Percentiles rank a stretch among this genome's conserved stretches.
These are phyloP conservation scores for Xiphophorus maculatus DNA, from an alignment of 2,113 vertebrate species.

Conservation along the genomic window DNA sequence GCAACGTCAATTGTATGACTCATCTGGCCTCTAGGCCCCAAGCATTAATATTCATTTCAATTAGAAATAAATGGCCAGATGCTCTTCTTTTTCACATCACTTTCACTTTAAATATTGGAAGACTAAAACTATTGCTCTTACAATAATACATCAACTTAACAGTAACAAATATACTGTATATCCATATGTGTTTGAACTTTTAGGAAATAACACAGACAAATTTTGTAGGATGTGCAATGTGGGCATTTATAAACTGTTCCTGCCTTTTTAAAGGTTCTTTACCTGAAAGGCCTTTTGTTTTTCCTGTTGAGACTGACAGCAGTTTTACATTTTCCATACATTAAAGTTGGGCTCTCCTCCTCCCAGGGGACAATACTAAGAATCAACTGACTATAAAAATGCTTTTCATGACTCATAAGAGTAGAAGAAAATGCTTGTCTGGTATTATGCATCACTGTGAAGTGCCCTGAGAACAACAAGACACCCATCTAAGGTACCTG, in stretches of 20 bases:
- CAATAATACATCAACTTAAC: slow-evolving; percentile 4
- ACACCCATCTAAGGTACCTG: slow-evolving; percentile 14
- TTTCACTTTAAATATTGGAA: neutral
- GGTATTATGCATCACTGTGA: slow-evolving; percentile 8
- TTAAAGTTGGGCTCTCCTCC: slow-evolving; percentile 1
- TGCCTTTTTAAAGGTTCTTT: neutral
- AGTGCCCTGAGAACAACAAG: slow-evolving; percentile 5
- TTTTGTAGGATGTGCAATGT: slow-evolving; percentile 21
- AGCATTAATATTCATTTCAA: slow-evolving; percentile 67
- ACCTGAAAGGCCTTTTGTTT: slow-evolving; percentile 19
- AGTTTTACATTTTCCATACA: slow-evolving; percentile 28
- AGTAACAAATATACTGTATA: neutral
- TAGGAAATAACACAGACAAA: slow-evolving; percentile 1
- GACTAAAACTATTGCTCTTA: neutral
- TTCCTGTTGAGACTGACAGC: slow-evolving; percentile 20
- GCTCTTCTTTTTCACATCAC: slow-evolving; percentile 27
- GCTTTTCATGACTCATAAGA: slow-evolving; percentile 16
- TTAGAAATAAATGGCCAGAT: slow-evolving; percentile 58
- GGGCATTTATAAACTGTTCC: slow-evolving; percentile 3
- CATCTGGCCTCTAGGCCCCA: slow-evolving; percentile 62
- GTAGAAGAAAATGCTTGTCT: neutral
- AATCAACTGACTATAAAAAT: slow-evolving; percentile 25
- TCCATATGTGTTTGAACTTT: too few relatives aligned
- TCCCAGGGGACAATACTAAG: slow-evolving; percentile 26
- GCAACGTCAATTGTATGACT: slow-evolving; percentile 45